A percentile compares a stretch with the other conserved stretches of the same genome.
Conservation (phyloP, 2,797 vertebrate species). For the Poecilia wingei region DNA sequence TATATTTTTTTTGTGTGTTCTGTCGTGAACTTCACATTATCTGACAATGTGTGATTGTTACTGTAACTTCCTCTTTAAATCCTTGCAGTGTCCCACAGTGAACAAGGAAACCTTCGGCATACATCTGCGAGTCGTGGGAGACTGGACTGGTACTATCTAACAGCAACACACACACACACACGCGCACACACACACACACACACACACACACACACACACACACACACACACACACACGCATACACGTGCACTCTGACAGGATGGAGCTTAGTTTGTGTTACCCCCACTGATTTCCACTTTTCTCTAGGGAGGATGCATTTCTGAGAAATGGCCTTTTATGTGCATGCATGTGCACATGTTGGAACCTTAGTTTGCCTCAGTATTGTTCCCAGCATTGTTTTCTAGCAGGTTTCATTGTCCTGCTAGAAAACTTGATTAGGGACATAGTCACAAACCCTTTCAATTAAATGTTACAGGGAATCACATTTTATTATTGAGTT, state of each 20-base stretch:
- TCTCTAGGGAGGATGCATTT: conserved; percentile 34
- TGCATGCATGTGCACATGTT: conserved; percentile 2
- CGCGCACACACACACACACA: conserved; percentile 28
- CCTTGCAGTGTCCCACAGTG: conserved; percentile 91
- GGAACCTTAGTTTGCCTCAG: conserved; percentile 1
- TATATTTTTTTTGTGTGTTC: not conserved
- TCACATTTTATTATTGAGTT: not conserved
- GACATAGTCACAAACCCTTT: not conserved
- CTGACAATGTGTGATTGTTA: conserved; percentile 16
- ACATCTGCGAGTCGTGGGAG: conserved; percentile 94
- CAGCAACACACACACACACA: conserved; percentile 11
- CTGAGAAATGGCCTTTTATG: conserved; percentile 4
- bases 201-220: conserved; percentile 29
- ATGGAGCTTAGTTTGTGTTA: conserved; percentile 33
- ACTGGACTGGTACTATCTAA: conserved; percentile 92
- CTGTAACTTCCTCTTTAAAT: conserved; percentile 72
- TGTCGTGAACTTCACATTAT: conserved; percentile 4
- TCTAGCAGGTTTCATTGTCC: conserved; percentile 15
- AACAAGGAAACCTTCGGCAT: conserved; percentile 93
- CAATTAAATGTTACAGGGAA: not conserved
- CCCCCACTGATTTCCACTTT: not conserved
- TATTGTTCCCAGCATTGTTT: conserved; percentile 5
- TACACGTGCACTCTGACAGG: conserved; percentile 25
- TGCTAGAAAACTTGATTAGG: conserved; percentile 12
- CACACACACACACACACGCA: conserved; percentile 33